phyloP scores from a whole-genome alignment of 2,888 invertebrate genomes.

The Ophion slaviceki region DNA sequence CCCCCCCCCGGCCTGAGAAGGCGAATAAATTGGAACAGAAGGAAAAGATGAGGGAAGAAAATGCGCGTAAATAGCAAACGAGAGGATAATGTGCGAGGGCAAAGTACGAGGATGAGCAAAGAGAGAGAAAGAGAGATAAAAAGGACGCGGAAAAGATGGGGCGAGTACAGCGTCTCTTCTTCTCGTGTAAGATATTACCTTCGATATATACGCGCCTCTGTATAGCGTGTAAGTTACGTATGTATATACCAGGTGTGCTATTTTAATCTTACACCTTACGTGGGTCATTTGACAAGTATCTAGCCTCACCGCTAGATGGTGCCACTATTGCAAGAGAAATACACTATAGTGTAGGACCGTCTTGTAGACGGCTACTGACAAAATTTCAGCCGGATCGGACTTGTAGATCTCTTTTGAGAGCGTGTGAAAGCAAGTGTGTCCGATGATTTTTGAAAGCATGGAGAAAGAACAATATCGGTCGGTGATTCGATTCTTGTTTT shows the following conservation, averaged over 20 bases:
- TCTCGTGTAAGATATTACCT: conserved; percentile 47
- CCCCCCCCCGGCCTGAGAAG: not conserved
- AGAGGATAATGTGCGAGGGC: conserved; percentile 46
- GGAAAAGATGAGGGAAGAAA: conserved; percentile 39
- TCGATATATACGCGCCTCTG: conserved; percentile 12
- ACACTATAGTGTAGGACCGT: too few relatives aligned
- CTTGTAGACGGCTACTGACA: too few relatives aligned
- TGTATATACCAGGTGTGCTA: not conserved
- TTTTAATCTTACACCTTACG: too few relatives aligned
- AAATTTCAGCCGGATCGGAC: too few relatives aligned
- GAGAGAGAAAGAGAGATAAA: conserved; percentile 18
- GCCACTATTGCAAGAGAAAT: too few relatives aligned
- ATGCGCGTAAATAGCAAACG: conserved; percentile 51
- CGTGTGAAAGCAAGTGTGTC: too few relatives aligned
- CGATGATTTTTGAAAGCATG: too few relatives aligned
- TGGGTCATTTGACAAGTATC: too few relatives aligned
- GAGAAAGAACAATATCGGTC: too few relatives aligned
- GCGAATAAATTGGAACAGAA: conserved; percentile 45
- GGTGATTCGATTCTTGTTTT: too few relatives aligned
- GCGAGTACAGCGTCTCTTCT: conserved; percentile 36
- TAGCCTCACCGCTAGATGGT: too few relatives aligned
- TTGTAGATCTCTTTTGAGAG: too few relatives aligned
- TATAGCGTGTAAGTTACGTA: not conserved
- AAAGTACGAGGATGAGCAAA: conserved; percentile 25
- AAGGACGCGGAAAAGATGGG: conserved; percentile 12